These are phyloP conservation scores for Catocala fraxini DNA, from an alignment of 2,888 invertebrate genomes.

Conservation along the genomic window DNA sequence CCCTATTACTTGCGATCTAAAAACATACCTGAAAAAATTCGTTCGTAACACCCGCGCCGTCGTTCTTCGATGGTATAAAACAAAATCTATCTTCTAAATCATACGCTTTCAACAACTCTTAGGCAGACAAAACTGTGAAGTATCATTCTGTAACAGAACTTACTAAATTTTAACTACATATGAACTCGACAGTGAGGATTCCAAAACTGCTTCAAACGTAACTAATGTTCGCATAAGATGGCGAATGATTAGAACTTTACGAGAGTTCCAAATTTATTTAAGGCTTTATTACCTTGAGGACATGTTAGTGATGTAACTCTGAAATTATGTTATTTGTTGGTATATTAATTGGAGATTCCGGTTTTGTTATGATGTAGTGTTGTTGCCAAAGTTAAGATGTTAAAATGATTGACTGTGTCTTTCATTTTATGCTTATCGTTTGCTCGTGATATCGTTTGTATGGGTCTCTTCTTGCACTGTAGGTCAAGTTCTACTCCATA, in stretches of 20 bases:
- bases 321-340: background rate
- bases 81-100: too few species aligned
- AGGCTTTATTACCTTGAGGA: slow-evolving; percentile 10
- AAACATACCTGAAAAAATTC: too few species aligned
- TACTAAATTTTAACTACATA: slow-evolving; percentile 34
- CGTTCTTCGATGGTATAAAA: too few species aligned
- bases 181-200: slow-evolving; percentile 10
- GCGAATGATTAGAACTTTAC: slow-evolving; percentile 19
- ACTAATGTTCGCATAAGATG: slow-evolving; percentile 30
- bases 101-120: too few species aligned
- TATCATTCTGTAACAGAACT: slow-evolving; percentile 14
- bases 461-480: too few species aligned
- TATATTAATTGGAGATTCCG: background rate
- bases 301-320: background rate
- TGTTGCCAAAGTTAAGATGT: too few species aligned
- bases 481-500: too few species aligned
- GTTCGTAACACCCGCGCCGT: too few species aligned
- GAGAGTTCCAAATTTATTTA: slow-evolving; percentile 32
- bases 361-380: background rate
- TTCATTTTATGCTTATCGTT: too few species aligned
- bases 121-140: slow-evolving; percentile 2
- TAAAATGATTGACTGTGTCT: too few species aligned
- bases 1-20: too few species aligned
- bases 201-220: slow-evolving; percentile 19
- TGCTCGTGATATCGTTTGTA: too few species aligned